Percentiles rank a stretch among this genome's conserved stretches.
Conservation (phyloP, 2,888 invertebrate species). For the Portevinia maculata region DNA sequence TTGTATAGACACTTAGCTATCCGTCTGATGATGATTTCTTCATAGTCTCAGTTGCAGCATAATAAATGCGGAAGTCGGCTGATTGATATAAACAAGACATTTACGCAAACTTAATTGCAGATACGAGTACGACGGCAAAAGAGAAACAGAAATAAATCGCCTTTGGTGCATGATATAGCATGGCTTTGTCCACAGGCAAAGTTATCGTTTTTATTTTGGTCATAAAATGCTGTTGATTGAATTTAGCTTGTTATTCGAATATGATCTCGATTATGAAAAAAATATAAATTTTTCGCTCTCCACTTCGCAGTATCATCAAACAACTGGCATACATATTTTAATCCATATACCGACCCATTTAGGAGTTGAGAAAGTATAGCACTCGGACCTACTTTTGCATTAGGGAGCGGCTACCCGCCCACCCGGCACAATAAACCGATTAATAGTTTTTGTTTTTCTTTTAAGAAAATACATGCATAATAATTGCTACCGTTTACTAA, state of each 20-base stretch:
- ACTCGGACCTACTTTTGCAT: background rate
- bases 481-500: background rate
- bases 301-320: no score
- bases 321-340: no score
- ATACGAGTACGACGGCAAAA: conserved; percentile 2
- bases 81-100: conserved; percentile 15
- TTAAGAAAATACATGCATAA: background rate
- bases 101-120: conserved; percentile 44
- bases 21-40: background rate
- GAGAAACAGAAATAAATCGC: background rate
- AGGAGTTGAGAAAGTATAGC: conserved; percentile 43
- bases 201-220: conserved; percentile 24
- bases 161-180: conserved; percentile 14
- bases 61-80: conserved; percentile 36
- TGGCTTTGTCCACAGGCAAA: conserved; percentile 7
- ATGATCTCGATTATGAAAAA: background rate
- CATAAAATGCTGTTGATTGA: conserved; percentile 38
- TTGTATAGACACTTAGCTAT: background rate
- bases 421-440: background rate
- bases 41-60: background rate
- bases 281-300: conserved; percentile 6
- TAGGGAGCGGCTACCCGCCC: conserved; percentile 11
- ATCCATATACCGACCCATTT: no score
- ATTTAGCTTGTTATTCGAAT: no score
- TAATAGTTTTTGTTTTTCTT: conserved; percentile 3